Conservation (phyloP, 2,113 vertebrate genomes). For the Channa maculata region DNA sequence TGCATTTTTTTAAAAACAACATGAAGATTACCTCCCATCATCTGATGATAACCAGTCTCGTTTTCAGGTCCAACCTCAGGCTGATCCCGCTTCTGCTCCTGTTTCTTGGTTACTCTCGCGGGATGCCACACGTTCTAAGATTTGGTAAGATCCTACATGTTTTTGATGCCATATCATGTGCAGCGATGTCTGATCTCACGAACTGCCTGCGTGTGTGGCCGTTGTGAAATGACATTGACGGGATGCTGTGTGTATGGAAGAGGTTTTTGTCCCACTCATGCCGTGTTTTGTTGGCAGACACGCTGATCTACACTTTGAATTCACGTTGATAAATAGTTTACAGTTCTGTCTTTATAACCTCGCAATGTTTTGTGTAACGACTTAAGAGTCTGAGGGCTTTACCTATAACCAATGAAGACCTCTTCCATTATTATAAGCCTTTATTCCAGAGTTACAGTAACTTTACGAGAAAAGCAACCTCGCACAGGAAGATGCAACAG, state of each 20-base stretch:
- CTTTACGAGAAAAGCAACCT: conserved; percentile 23
- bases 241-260: background rate
- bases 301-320: background rate
- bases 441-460: conserved; percentile 22
- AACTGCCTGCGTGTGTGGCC: background rate
- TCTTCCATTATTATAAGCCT: background rate
- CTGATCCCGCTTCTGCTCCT: conserved; percentile 91
- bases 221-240: conserved; percentile 15
- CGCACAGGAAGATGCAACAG: conserved; percentile 54
- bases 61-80: conserved; percentile 91
- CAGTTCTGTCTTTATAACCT: too few relatives aligned
- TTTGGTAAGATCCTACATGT: conserved; percentile 89
- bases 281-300: conserved; percentile 21
- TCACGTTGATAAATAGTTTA: background rate
- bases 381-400: too few relatives aligned
- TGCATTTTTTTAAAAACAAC: conserved; percentile 89
- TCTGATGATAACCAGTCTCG: conserved; percentile 89
- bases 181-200: conserved; percentile 1
- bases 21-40: conserved; percentile 95
- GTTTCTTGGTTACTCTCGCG: conserved; percentile 94
- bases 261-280: conserved; percentile 6
- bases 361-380: too few relatives aligned
- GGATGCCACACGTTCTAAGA: conserved; percentile 98
- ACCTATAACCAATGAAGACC: too few relatives aligned
- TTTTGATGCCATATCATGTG: conserved; percentile 1